Percentiles rank a stretch among this genome's conserved stretches.
Evolutionary conservation across 2,113 vertebrate species (phyloP).

Genomic region (Indri indri): DNA sequence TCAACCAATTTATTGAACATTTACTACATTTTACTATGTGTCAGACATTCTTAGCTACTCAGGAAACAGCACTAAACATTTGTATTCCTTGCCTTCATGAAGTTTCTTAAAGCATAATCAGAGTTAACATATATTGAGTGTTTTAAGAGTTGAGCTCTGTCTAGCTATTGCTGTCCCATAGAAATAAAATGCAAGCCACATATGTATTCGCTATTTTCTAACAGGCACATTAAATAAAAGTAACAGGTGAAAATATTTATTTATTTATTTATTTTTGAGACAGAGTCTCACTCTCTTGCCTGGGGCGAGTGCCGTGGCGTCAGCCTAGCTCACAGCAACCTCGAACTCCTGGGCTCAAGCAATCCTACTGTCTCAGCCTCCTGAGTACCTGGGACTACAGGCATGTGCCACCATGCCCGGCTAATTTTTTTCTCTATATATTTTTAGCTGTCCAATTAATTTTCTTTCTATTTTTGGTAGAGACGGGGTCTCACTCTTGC

Average conservation of each 20-base stretch:
- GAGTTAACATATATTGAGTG: not conserved
- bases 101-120: not conserved
- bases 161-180: not conserved
- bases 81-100: not conserved
- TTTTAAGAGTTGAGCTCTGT: not conserved
- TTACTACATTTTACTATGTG: not conserved
- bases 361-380: too few species aligned
- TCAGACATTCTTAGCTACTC: not conserved
- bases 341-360: too few species aligned
- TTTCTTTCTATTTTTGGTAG: too few species aligned
- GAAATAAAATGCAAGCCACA: not conserved
- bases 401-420: too few species aligned
- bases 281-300: too few species aligned
- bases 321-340: too few species aligned
- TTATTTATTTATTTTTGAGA: too few species aligned
- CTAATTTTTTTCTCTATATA: too few species aligned
- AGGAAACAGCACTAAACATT: not conserved
- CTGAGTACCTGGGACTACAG: too few species aligned
- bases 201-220: not conserved
- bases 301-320: too few species aligned
- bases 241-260: not conserved
- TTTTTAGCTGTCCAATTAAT: too few species aligned
- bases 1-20: not conserved
- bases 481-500: too few species aligned
- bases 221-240: not conserved